Evolutionary conservation across 1,140 invertebrate genomes (phyloP).

Genomic region (Mylabris phalerata): DNA sequence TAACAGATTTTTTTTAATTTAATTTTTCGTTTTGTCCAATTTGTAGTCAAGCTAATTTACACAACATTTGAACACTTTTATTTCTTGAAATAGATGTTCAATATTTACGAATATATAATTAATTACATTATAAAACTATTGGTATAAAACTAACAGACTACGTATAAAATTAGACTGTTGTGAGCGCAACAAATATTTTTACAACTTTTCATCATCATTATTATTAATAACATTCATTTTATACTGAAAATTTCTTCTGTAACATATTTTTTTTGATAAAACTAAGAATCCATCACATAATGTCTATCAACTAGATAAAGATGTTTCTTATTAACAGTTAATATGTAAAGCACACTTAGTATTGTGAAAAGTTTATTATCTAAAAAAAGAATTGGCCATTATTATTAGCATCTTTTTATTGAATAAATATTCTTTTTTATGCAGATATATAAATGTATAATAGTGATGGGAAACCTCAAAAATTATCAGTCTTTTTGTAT

Average conservation of each 20-base stretch:
- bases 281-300: constrained; percentile 10
- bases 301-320: constrained; percentile 8
- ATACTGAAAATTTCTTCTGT: constrained; percentile 16
- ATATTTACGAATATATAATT: constrained; percentile 9
- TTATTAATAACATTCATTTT: not conserved
- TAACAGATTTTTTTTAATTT: constrained; percentile 27
- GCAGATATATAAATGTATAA: not conserved
- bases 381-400: constrained; percentile 3
- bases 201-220: constrained; percentile 5
- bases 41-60: constrained; percentile 24
- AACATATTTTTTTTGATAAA: constrained; percentile 15
- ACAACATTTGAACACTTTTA: constrained; percentile 25
- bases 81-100: constrained; percentile 1
- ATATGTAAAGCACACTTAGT: constrained; percentile 13
- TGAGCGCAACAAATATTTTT: constrained; percentile 31
- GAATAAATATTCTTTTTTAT: constrained; percentile 8
- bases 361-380: constrained; percentile 16
- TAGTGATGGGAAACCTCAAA: too few relatives aligned
- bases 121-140: constrained; percentile 24
- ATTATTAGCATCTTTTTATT: not conserved
- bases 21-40: constrained; percentile 21
- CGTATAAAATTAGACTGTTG: constrained; percentile 36
- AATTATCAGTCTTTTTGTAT: too few relatives aligned
- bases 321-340: too few relatives aligned
- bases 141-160: constrained; percentile 32